Evolutionary conservation across 2,797 vertebrate genomes (phyloP), one percentile per base, ranked within the genome.

Genomic region (Chelonia mydas): DNA sequence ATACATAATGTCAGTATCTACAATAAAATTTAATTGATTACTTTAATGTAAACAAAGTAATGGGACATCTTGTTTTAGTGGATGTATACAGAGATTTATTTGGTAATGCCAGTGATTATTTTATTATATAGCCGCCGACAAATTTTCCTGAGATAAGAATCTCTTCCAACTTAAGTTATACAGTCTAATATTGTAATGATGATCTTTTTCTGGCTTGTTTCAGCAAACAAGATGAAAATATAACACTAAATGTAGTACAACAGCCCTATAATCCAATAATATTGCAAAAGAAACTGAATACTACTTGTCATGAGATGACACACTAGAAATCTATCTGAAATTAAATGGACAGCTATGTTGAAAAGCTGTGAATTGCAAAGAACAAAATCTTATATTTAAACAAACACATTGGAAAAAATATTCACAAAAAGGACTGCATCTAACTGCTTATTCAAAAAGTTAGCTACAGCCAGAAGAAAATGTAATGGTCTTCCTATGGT

Each of bases 281-380:
- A 87, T 91, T 96, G 87, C 77, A 94, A 86, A 78, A 92, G 94
- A 97, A 96, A 96, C 88, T 4, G 0, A 94, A 94, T 96, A 97
- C 94, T 96, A 57, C 0, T 25, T 95, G 92, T 93, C 90, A 94
- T 93, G 51, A 96, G 96, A 97, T 96, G 96, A 94, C 92, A 93
- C 74, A 96, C 92, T 87, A 94, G 84, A 94, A 97, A 96, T 55
- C 94, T 94, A 96, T 94, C 96, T 91, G 94, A 96, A 96, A 96
- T 97, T 94, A 96, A 96, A 97, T 96, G 89, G 94, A 96, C 95
- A 94, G 79, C 93, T 96, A 57, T 94, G 95, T 96, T 96, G 93
- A 95, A 97, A 97, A 87, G 80, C 89, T 92, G 93, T 87, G 89
- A 96, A 96, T 97, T 97, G 45, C 47, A 94, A 94, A 94, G 91